Evolutionary conservation across 2,888 invertebrate genomes (phyloP), one percentile per base, ranked within the genome.

Genomic region (Imbricaverruca yamaguchii): DNA sequence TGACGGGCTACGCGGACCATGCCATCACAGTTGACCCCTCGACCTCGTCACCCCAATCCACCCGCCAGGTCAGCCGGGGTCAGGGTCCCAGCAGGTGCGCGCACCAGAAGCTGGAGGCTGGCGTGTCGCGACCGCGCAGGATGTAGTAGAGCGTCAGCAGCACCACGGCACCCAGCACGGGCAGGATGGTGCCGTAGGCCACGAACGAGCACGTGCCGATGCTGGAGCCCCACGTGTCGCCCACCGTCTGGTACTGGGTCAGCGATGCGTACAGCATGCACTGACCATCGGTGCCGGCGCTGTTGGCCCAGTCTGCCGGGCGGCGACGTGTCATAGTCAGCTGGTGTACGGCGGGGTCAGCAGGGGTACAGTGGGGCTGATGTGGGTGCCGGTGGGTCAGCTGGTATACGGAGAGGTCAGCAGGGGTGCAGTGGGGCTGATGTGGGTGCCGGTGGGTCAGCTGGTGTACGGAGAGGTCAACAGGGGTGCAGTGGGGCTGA

Each of bases 121-220:
- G 21, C 53, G 74, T 74, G 18, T 74, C 74, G 11, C 74, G 74
- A 0, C 74, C 74, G 55, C 74, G 74, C 9, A 74, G 74, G 53
- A 74, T 53, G 74, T 74, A 74, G 74, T 74, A 74, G 18, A 74
- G 74, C 15, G 74, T 74, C 8, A 74, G 74, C 53, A 74, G 74
- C 21, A 74, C 9, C 55, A 74, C 74, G 55, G 74, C 74, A 3
- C 74, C 55, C 74, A 74, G 74, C 10, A 74, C 18, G 55, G 74
- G 74, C 53, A 74, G 74, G 74, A 74, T 74, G 39, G 74, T 74
- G 53, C 74, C 74, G 74, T 74, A 74, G 21, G 74, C 74, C 10
- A 74, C 74, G 74, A 74, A 74, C 55, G 74, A 74, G 74, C 74
- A 74, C 53, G 74, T 74, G 74, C 74, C 74, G 74, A 74, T 74